These are phyloP conservation scores for Aphaenogaster rudis DNA, from an alignment of 1,140 invertebrate genomes.

Conservation along the genomic window DNA sequence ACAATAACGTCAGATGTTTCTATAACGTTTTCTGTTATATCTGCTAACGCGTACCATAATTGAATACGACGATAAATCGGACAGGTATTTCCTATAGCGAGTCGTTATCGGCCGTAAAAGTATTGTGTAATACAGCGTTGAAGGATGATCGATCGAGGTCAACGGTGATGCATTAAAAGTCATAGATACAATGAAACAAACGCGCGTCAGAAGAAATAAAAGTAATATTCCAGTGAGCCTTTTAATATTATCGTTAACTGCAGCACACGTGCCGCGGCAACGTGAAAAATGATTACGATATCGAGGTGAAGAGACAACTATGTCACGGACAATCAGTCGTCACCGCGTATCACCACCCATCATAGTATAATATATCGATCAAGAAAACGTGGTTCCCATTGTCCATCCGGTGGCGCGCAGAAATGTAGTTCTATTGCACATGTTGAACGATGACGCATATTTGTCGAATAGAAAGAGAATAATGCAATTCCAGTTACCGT, in stretches of 20 bases:
- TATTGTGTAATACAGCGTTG: slow-evolving; percentile 32
- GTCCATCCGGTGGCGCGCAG: not conserved
- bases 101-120: slow-evolving; percentile 40
- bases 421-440: slow-evolving; percentile 45
- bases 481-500: slow-evolving; percentile 53
- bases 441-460: slow-evolving; percentile 52
- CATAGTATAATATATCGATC: slow-evolving; percentile 43
- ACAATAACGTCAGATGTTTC: slow-evolving; percentile 56
- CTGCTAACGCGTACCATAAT: slow-evolving; percentile 27
- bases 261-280: not conserved
- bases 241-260: slow-evolving; percentile 31
- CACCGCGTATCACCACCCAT: slow-evolving; percentile 22
- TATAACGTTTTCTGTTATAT: not conserved
- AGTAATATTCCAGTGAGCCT: slow-evolving; percentile 19
- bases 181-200: not conserved
- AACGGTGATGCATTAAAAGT: slow-evolving; percentile 50
- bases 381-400: slow-evolving; percentile 43
- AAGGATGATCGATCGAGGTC: slow-evolving; percentile 43
- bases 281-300: slow-evolving; percentile 54
- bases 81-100: slow-evolving; percentile 21
- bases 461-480: slow-evolving; percentile 53
- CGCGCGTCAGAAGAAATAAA: slow-evolving; percentile 3
- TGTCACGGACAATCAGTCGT: slow-evolving; percentile 51
- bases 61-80: slow-evolving; percentile 23
- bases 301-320: slow-evolving; percentile 39